Base-by-base conservation (phyloP, 2,113 vertebrate species). In the Trematocara zebra region DNA sequence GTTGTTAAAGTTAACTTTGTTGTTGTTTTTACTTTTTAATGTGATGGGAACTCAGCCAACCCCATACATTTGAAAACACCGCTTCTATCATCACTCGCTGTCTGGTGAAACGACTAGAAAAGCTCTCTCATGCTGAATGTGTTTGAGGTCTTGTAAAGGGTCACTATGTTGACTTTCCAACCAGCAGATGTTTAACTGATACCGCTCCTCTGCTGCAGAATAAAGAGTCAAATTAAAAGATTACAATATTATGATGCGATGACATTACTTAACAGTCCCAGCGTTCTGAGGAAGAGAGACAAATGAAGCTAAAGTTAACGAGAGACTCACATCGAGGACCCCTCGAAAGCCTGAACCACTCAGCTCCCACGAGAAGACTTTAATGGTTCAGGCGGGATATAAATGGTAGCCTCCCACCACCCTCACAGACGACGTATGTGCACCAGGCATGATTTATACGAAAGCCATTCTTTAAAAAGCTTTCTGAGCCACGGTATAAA, bases 401-500 rank as follows among this genome's bases (percentile, higher is more conserved):
- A 89, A 94, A 94, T 81, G 80, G 87, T 81, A 89, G 82, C 89
- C 88, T 91, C 84, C 85, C 86, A 84, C 89, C 82, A 52, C 80
- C 81, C 81, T 84, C 86, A 26, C 83, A 90, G 85, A 87, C 44
- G 31, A 26, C 52, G 69, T 40, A 91, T 87, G 78, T 82, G 87
- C 92, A 91, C 81, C 83, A 85, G 80, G 35, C 86, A 31, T 95
- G 91, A 95, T 96, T 96, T 95, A 96, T 80, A 87, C 87, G 83
- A 87, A 91, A 90, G 89, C 59, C 84, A 92, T 88, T 81, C 91
- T 92, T 95, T 92, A 89, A 95, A 94, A 93, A 87, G 89, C 86
- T 93, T 95, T 93, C 85, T 88, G 81, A 89, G 90, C 93, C 79
- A 51, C 83, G 49, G 89, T 89, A 94, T 94, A 89, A 94, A 96